Evolutionary conservation across 2,113 vertebrate genomes (phyloP).

Genomic region (Monarcha castaneiventris): DNA sequence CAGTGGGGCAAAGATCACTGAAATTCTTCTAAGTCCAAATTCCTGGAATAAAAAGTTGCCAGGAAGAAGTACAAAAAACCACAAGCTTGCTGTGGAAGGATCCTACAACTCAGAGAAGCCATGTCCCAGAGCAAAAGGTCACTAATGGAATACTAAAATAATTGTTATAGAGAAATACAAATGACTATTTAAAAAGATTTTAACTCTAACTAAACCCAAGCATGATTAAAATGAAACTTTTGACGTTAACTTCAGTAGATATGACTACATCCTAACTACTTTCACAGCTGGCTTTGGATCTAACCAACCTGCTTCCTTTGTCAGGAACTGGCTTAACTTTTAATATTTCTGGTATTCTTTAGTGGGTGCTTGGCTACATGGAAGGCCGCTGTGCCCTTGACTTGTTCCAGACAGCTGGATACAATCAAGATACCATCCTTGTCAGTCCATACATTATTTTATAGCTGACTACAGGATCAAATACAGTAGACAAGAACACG

Average conservation of each 20-base stretch:
- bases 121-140: neutral
- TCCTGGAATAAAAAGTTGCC: neutral
- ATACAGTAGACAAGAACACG: constrained; percentile 63
- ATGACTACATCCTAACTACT: neutral
- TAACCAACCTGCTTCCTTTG: neutral
- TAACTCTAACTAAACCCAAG: neutral
- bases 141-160: neutral
- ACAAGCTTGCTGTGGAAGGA: neutral
- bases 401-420: constrained; percentile 77
- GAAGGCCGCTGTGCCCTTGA: constrained; percentile 52
- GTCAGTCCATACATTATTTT: constrained; percentile 77
- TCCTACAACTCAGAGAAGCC: neutral
- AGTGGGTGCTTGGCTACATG: constrained; percentile 30
- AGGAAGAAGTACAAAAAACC: neutral
- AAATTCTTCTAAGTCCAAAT: neutral
- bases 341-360: constrained; percentile 41
- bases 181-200: neutral
- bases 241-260: neutral
- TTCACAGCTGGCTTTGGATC: constrained; percentile 19
- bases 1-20: neutral
- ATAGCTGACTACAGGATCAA: constrained; percentile 73
- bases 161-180: neutral
- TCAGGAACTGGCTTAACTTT: constrained; percentile 5
- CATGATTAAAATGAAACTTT: neutral
- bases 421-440: constrained; percentile 74